A percentile compares a stretch with the other conserved stretches of the same genome.
Conservation (phyloP, 2,888 invertebrate genomes). For the Metacarcinus magister region DNA sequence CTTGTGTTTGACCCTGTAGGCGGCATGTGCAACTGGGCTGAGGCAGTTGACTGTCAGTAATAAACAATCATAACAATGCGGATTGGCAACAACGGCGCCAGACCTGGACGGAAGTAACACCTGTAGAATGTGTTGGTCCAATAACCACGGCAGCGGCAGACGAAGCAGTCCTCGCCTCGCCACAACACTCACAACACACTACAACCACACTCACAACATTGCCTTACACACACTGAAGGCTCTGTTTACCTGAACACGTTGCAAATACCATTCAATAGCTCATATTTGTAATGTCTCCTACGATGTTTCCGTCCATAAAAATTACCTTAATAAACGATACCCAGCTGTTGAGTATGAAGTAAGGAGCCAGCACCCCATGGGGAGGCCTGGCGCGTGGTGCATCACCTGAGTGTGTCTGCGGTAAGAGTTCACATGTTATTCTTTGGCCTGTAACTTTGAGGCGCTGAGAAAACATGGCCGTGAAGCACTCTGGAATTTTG, state of each 20-base stretch:
- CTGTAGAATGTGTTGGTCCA: neutral
- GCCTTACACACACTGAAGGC: neutral
- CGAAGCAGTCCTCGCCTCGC: neutral
- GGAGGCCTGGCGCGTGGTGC: neutral
- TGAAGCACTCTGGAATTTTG: neutral
- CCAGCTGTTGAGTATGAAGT: neutral
- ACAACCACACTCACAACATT: neutral
- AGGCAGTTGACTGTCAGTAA: conserved; percentile 83
- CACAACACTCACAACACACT: neutral
- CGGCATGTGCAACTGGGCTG: conserved; percentile 94
- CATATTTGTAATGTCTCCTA: neutral
- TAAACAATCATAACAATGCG: neutral
- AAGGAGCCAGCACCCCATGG: neutral
- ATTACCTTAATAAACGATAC: neutral
- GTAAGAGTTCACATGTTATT: neutral
- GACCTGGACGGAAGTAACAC: neutral
- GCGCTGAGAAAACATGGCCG: neutral
- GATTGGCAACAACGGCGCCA: neutral
- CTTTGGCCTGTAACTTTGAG: neutral
- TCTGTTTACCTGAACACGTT: neutral
- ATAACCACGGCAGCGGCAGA: neutral
- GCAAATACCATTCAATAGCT: neutral
- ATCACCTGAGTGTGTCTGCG: neutral
- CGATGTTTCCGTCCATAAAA: neutral
- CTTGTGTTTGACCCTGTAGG: conserved; percentile 95